Percentiles rank a stretch among this genome's conserved stretches.
These are phyloP conservation scores for Brachyhypopomus occidentalis DNA, from an alignment of 2,113 vertebrate species.

Conservation along the genomic window DNA sequence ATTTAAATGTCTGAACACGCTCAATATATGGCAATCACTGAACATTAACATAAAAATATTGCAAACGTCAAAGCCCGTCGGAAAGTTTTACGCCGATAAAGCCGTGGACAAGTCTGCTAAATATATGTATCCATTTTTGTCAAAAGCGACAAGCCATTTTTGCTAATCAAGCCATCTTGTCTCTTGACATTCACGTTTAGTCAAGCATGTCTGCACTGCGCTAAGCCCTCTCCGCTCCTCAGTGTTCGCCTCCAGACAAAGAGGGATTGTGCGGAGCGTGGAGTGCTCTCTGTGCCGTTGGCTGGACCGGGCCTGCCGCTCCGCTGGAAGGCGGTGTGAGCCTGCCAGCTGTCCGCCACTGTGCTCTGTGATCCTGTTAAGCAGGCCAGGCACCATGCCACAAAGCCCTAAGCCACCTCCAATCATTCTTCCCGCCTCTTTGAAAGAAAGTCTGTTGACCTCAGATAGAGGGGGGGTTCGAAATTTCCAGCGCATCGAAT, in stretches of 20 bases:
- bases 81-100: neutral
- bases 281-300: constrained; percentile 56
- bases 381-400: constrained; percentile 63
- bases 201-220: constrained; percentile 43
- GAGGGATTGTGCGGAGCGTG: constrained; percentile 55
- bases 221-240: constrained; percentile 54
- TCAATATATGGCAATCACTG: too few relatives aligned
- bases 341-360: constrained; percentile 61
- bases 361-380: constrained; percentile 54
- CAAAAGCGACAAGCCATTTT: constrained; percentile 30
- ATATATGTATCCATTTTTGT: neutral
- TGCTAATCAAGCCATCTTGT: constrained; percentile 50
- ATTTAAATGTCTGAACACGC: too few relatives aligned
- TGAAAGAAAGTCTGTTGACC: constrained; percentile 64
- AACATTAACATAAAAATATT: too few relatives aligned
- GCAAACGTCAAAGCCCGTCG: too few relatives aligned
- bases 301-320: constrained; percentile 51
- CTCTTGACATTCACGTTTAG: constrained; percentile 52
- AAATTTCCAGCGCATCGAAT: constrained; percentile 61
- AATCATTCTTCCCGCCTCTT: constrained; percentile 58
- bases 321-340: constrained; percentile 50
- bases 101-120: neutral
- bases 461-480: constrained; percentile 56
- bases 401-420: constrained; percentile 56
- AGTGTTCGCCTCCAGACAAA: constrained; percentile 55